phyloP scores from a whole-genome alignment of 2,113 vertebrate species.

The Saccopteryx bilineata region DNA sequence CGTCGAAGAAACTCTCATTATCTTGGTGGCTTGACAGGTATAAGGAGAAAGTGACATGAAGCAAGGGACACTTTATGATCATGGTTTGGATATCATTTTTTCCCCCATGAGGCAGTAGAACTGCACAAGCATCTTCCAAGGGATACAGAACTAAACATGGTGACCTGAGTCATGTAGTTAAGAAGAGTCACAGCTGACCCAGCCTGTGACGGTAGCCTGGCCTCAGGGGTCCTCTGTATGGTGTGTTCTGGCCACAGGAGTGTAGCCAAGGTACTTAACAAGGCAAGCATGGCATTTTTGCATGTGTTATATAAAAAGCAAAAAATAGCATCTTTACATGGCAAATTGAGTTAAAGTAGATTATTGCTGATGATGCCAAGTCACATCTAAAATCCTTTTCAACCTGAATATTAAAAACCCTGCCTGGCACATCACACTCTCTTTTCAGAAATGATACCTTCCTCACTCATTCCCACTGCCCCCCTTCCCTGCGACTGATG shows the following conservation, averaged over 20 bases:
- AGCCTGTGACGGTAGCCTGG: background rate
- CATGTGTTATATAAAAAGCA: conserved; percentile 16
- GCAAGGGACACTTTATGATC: background rate
- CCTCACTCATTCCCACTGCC: background rate
- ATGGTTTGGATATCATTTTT: background rate
- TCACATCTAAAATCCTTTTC: conserved; percentile 62
- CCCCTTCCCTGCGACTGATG: background rate
- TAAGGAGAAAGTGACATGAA: conserved; percentile 36
- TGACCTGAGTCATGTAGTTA: background rate
- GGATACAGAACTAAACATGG: background rate
- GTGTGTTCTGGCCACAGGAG: background rate
- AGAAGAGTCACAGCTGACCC: background rate
- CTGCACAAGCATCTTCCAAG: background rate
- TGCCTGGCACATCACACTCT: conserved; percentile 13
- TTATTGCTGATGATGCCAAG: conserved; percentile 60
- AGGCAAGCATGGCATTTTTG: background rate
- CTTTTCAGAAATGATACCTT: conserved; percentile 42
- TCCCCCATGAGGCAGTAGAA: background rate
- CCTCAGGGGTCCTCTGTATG: too few relatives aligned
- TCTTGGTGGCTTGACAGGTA: background rate
- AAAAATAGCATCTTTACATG: conserved; percentile 56
- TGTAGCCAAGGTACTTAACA: background rate
- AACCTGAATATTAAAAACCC: conserved; percentile 72
- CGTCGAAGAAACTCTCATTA: background rate
- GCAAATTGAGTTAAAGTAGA: conserved; percentile 73